phyloP scores from a whole-genome alignment of 2,888 invertebrate species.

The Polyommatus iphigenia region DNA sequence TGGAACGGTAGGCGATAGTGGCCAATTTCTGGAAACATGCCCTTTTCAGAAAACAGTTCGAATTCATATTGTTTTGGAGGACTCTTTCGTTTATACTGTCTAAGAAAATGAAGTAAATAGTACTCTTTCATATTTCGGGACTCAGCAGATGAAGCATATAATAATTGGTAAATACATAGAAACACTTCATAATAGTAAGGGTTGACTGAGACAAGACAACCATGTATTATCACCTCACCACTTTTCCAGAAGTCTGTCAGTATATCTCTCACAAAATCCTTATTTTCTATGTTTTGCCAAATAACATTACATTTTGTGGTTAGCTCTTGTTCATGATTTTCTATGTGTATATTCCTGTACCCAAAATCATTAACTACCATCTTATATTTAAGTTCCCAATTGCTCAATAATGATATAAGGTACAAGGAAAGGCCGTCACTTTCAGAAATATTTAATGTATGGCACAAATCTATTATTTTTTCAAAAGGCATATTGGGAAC shows the following conservation, averaged over 20 bases:
- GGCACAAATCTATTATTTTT: constrained; percentile 61
- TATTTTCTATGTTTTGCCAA: constrained; percentile 69
- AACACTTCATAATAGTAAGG: constrained; percentile 75
- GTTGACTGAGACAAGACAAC: constrained; percentile 67
- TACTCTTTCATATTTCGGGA: constrained; percentile 63
- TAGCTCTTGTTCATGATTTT: constrained; percentile 57
- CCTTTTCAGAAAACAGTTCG: constrained; percentile 73
- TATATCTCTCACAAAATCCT: constrained; percentile 64
- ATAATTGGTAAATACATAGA: constrained; percentile 65
- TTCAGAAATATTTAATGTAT: constrained; percentile 60
- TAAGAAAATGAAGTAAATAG: constrained; percentile 68
- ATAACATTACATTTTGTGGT: constrained; percentile 58
- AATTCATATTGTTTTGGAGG: constrained; percentile 73
- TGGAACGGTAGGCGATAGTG: constrained; percentile 73
- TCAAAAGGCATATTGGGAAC: constrained; percentile 59
- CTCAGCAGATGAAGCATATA: constrained; percentile 56
- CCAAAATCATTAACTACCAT: constrained; percentile 58
- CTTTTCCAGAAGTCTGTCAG: constrained; percentile 73
- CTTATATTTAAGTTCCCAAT: constrained; percentile 70
- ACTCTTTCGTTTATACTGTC: constrained; percentile 67
- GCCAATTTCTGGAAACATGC: constrained; percentile 75
- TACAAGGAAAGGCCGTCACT: constrained; percentile 70
- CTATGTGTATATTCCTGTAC: constrained; percentile 53
- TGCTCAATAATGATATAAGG: constrained; percentile 62
- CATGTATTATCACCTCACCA: constrained; percentile 71